phyloP scores from a whole-genome alignment of 2,888 invertebrate genomes.

The Melinaea menophilus region DNA sequence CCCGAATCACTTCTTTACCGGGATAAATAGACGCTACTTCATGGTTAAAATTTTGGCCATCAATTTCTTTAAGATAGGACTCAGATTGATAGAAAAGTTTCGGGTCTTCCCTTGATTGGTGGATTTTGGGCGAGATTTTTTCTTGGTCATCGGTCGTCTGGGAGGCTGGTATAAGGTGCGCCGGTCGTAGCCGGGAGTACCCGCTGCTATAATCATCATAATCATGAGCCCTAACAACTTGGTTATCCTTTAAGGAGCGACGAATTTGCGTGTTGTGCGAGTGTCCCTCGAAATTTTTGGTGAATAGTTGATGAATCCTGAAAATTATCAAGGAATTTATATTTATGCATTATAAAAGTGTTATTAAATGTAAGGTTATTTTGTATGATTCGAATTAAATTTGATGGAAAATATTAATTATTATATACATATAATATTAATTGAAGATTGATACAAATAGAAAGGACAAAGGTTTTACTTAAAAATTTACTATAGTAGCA shows the following conservation, averaged over 20 bases:
- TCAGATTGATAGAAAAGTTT: slow-evolving; percentile 67
- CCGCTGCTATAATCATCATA: slow-evolving; percentile 62
- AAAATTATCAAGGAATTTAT: background rate
- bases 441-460: no score
- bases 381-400: no score
- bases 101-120: slow-evolving; percentile 67
- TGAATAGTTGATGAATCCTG: background rate
- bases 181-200: slow-evolving; percentile 45
- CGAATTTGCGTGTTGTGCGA: slow-evolving; percentile 36
- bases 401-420: no score
- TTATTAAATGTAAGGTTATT: no score
- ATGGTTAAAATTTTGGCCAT: slow-evolving; percentile 51
- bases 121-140: slow-evolving; percentile 45
- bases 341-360: background rate
- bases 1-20: slow-evolving; percentile 53
- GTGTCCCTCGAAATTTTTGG: slow-evolving; percentile 1
- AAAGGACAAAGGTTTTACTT: no score
- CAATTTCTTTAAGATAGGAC: slow-evolving; percentile 61
- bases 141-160: slow-evolving; percentile 34
- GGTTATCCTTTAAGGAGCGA: slow-evolving; percentile 41
- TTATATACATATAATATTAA: no score
- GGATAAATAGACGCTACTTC: slow-evolving; percentile 59
- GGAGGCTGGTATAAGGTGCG: slow-evolving; percentile 46
- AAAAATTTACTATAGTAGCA: no score
- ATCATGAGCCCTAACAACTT: slow-evolving; percentile 50